Evolutionary conservation across 2,113 vertebrate species (phyloP), one percentile per base, ranked within the genome.

Genomic region (Cichladusa arquata): DNA sequence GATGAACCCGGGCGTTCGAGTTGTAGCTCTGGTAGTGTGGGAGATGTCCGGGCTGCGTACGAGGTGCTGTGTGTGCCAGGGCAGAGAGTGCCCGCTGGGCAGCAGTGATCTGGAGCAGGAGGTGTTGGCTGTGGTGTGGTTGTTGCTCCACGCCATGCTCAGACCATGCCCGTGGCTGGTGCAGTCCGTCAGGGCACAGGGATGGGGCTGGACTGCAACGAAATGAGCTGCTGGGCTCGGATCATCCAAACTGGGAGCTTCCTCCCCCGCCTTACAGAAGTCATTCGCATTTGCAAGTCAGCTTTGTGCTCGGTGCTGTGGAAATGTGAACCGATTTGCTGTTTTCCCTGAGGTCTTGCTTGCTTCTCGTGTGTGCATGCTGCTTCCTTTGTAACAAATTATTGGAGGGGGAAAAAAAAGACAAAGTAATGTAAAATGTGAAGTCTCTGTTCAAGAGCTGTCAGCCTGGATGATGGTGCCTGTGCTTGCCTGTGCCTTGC

Each of bases 61-160:
- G 1, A 14, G 24, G 42, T 19, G 10, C 33, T 17, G 61, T 5
- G 45, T 31, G 57, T 72, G 65, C 33, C 1, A 3, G 42, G 47
- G 50, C 6, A 42, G 36, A 6, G 60, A 2, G 47, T 18, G 16
- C 42, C 65, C 1, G 12, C 19, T 17, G 14, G 79, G 77, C 67
- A 86, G 78, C 61, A 6, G 65, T 1, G 42, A 11, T 29, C 14
- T 29, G 86, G 38, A 50, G 58, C 33, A 2, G 88, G 44, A n/a
- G 62, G 14, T 19, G 1, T 14, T 10, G 3, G 44, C 13, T 6
- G 0, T 0, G 3, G 40, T 15, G 40, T 26, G 51, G 36, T 6
- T 61, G 33, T 29, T 10, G 1, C 42, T 70, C 36, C 60, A 2
- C 1, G 51, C 2, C 14, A 8, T 38, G 45, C 51, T 54, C 77